Evolutionary conservation across 1,140 invertebrate genomes (phyloP).

Genomic region (Acromyrmex heyeri): DNA sequence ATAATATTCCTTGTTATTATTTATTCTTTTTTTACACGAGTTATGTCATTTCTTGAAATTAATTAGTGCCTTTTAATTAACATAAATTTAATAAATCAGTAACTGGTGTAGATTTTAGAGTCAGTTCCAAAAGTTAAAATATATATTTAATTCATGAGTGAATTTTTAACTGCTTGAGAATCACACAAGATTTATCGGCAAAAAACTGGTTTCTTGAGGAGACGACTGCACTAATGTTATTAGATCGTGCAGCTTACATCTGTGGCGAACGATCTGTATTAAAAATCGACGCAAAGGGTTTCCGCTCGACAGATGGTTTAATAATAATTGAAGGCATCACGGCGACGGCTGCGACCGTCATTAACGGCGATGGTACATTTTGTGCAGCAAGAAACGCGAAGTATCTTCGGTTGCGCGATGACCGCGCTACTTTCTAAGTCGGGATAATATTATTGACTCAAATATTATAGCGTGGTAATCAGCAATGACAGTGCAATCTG

Average conservation of each 20-base stretch:
- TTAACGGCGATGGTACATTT: background rate
- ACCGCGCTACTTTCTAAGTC: constrained; percentile 10
- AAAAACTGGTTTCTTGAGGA: background rate
- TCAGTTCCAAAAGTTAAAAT: too few relatives aligned
- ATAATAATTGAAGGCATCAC: background rate
- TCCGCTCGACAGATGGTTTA: background rate
- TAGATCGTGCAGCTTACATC: background rate
- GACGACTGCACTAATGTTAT: background rate
- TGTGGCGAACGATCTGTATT: background rate
- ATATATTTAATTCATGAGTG: too few relatives aligned
- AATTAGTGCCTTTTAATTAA: too few relatives aligned
- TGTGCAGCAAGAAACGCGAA: background rate
- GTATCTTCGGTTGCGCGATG: background rate
- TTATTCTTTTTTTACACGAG: too few relatives aligned
- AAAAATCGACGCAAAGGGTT: background rate
- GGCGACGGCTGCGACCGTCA: background rate
- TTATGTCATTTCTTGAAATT: too few relatives aligned
- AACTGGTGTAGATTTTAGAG: too few relatives aligned
- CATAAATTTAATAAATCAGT: too few relatives aligned
- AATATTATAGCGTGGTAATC: background rate
- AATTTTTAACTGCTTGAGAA: background rate
- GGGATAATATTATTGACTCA: background rate
- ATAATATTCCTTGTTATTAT: too few relatives aligned
- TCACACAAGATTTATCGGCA: background rate
- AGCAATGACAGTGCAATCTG: background rate